These are phyloP conservation scores for Lanius collurio DNA, from an alignment of 2,113 vertebrate genomes.

Conservation along the genomic window DNA sequence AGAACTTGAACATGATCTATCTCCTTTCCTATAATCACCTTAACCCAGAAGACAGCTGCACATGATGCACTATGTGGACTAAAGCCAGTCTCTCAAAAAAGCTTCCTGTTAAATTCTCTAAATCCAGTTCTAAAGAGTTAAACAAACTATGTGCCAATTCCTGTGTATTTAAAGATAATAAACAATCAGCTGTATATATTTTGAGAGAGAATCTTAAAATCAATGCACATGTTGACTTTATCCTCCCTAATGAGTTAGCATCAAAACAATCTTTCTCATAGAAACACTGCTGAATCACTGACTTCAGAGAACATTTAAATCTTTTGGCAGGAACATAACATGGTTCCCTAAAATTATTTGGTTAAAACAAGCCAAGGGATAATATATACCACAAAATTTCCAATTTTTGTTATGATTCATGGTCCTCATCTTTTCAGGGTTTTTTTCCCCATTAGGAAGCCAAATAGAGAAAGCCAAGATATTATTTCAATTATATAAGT, in stretches of 20 bases:
- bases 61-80: background rate
- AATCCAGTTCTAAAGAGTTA: background rate
- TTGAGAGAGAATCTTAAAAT: background rate
- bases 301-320: conserved; percentile 13
- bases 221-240: background rate
- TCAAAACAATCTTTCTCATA: background rate
- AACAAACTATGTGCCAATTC: background rate
- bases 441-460: background rate
- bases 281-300: background rate
- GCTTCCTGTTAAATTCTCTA: background rate
- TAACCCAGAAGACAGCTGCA: background rate
- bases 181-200: background rate
- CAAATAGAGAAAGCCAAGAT: conserved; percentile 26
- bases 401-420: conserved; percentile 3
- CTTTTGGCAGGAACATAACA: background rate
- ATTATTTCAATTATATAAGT: conserved; percentile 1
- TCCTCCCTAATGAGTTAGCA: background rate
- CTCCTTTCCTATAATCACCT: background rate
- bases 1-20: background rate
- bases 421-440: background rate
- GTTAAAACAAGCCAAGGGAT: background rate
- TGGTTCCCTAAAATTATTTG: background rate
- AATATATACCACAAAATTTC: conserved; percentile 17
- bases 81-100: background rate
- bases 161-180: background rate